Conservation (phyloP, 30 jellyfish, hydroid and myxozoan species). For the Aurelia aurita complex sp. Pacific region DNA sequence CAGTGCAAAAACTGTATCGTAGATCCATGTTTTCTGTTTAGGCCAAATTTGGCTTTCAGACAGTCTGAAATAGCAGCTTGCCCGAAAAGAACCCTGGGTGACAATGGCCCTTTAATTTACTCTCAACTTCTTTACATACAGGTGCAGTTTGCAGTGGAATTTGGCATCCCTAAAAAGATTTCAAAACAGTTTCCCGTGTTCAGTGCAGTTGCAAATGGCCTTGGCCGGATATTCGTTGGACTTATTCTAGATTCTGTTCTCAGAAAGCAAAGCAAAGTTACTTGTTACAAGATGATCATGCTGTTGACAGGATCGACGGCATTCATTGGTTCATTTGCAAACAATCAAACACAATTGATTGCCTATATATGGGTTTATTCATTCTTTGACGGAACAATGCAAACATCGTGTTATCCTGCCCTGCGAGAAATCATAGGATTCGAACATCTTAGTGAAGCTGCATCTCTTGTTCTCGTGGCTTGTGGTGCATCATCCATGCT, state of each 20-base stretch:
- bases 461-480: constrained; percentile 10
- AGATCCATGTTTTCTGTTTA: no score
- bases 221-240: constrained; percentile 53
- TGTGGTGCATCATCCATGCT: constrained; percentile 30
- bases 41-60: no score
- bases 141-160: constrained; percentile 63
- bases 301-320: constrained; percentile 32
- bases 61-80: no score
- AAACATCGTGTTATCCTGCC: constrained; percentile 4
- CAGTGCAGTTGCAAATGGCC: constrained; percentile 25
- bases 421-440: constrained; percentile 22
- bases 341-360: constrained; percentile 31
- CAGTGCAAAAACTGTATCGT: no score
- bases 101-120: background rate
- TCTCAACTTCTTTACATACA: background rate
- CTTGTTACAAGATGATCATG: constrained; percentile 10
- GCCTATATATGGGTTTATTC: constrained; percentile 43
- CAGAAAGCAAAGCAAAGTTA: constrained; percentile 4
- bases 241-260: constrained; percentile 29
- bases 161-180: constrained; percentile 26
- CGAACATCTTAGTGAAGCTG: constrained; percentile 14
- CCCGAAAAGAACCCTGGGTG: no score
- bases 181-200: constrained; percentile 57
- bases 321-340: constrained; percentile 47
- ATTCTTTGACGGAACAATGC: constrained; percentile 41